Base-by-base conservation (phyloP, 2,113 vertebrate species). In the Camelus dromedarius region DNA sequence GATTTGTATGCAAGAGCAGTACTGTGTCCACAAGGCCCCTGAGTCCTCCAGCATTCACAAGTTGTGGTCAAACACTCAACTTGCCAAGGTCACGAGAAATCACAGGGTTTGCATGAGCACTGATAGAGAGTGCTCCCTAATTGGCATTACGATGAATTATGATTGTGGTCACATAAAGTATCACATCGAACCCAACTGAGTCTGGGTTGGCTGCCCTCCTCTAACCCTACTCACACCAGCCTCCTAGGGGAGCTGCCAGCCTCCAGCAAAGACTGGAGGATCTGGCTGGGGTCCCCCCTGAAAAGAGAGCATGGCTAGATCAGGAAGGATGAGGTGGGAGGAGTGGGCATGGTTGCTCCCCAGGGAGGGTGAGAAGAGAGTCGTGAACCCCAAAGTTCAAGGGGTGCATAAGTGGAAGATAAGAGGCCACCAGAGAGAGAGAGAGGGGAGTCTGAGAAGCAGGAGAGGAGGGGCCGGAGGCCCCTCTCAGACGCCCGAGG, bases 11-110 rank as follows among this genome's bases (percentile, higher is more conserved):
- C 72, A 19, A 66, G 60, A 54, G 50, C 35, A 91, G 83, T 48
- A 32, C 56, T 60, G 20, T 89, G 69, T 91, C 87, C 81, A 69
- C 0, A 7, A 93, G 85, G 67, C 82, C 62, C 54, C 26, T 54
- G 92, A 92, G 50, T 79, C 85, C 75, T 91, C 67, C 88, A 83
- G 89, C 85, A 91, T 76, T 91, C 93, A 96, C 81, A 91, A 58
- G 64, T 50, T 85, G 62, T 96, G 73, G 83, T 66, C 81, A 96
- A 88, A 90, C 30, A 83, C 92, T 90, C 5, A 0, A 56, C 48
- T 97, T 35, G 58, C 89, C 95, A 98, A 97, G 91, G 97, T 97
- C 95, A 89, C 70, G 86, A 95, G 88, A 95, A 97, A 94, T 89
- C 94, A 89, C 76, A 56, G 15, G 85, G 72, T 89, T 88, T 84